Percentiles rank a stretch among this genome's conserved stretches.
Conservation (phyloP, 2,113 vertebrate genomes). For the Xenus cinereus region DNA sequence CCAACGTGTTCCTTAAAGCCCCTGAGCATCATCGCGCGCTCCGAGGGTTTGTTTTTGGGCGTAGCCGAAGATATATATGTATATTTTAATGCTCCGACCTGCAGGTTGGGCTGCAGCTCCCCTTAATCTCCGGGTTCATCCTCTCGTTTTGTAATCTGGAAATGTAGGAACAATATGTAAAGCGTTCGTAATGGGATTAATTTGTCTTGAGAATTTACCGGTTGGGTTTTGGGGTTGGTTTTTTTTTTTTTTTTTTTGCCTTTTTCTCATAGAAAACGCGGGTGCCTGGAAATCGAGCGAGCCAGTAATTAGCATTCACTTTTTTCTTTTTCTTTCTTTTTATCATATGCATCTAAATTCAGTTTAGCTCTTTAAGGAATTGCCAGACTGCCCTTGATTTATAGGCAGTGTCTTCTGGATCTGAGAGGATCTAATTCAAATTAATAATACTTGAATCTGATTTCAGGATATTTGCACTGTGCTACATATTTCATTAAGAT, state of each 20-base stretch:
- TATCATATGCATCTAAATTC: constrained; percentile 51
- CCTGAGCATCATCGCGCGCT: constrained; percentile 17
- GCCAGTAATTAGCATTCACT: constrained; percentile 41
- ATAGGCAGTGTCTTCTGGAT: constrained; percentile 54
- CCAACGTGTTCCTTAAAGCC: constrained; percentile 48
- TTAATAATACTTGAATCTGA: constrained; percentile 60
- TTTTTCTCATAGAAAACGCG: not conserved
- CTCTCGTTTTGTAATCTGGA: constrained; percentile 60
- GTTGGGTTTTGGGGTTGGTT: not conserved
- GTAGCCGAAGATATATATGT: not conserved
- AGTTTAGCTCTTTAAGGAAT: constrained; percentile 61
- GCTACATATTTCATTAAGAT: constrained; percentile 53
- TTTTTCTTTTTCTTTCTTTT: constrained; percentile 67
- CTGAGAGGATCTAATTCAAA: constrained; percentile 64
- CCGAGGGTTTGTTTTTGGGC: constrained; percentile 22
- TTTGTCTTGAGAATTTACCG: constrained; percentile 45
- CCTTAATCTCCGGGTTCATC: constrained; percentile 60
- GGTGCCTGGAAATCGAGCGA: constrained; percentile 10
- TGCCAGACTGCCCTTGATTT: constrained; percentile 70
- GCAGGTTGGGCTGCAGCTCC: constrained; percentile 44
- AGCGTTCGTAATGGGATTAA: constrained; percentile 32
- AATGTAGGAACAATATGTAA: constrained; percentile 41
- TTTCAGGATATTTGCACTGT: constrained; percentile 29
- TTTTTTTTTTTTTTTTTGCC: not conserved
- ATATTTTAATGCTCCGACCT: not conserved